Evolutionary conservation across 1,140 invertebrate species (phyloP), one percentile per base, ranked within the genome.

Genomic region (Gonioctena quinquepunctata): DNA sequence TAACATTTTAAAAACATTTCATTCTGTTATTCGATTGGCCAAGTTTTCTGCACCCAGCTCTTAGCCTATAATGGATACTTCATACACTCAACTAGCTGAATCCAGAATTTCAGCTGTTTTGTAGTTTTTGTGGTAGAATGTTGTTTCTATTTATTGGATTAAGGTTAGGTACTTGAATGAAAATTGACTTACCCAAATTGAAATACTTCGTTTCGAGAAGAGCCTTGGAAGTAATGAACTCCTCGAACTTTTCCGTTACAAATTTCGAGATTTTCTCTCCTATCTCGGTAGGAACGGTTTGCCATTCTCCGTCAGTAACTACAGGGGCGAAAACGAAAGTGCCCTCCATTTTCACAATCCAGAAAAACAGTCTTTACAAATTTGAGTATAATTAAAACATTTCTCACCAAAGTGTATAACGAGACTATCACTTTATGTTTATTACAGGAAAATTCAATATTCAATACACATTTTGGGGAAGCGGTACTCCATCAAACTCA

Each of bases 161-260:
- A n/a, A n/a, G n/a, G n/a, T n/a, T n/a, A n/a, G n/a, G n/a, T n/a
- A n/a, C n/a, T n/a, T n/a, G n/a, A n/a, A n/a, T n/a, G n/a, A 42
- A 42, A n/a, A 42, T 3, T 42, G 33, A 42, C 33, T 42, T 85
- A 91, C 90, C 89, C 71, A 88, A 83, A 80, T 85, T 87, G 64
- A 85, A 84, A 78, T 86, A 87, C 64, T 84, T 86, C 25, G 87
- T 88, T 80, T 91, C 89, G 70, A 88, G 87, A 18, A 91, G 82
- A 3, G 90, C 90, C 84, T 91, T 91, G 1, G 88, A 86, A n/a
- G 89, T 90, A 42, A 91, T 85, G 50, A 88, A 90, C 81, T 91
- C 89, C 76, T 90, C 89, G 74, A 90, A 89, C 81, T 88, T 88
- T 68, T 87, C 83, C 28, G 88, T 88, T 68, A 90, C 88, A 76